Evolutionary conservation across 2,888 invertebrate genomes (phyloP), one percentile per base, ranked within the genome.

Genomic region (Stenolophus ochropezus): DNA sequence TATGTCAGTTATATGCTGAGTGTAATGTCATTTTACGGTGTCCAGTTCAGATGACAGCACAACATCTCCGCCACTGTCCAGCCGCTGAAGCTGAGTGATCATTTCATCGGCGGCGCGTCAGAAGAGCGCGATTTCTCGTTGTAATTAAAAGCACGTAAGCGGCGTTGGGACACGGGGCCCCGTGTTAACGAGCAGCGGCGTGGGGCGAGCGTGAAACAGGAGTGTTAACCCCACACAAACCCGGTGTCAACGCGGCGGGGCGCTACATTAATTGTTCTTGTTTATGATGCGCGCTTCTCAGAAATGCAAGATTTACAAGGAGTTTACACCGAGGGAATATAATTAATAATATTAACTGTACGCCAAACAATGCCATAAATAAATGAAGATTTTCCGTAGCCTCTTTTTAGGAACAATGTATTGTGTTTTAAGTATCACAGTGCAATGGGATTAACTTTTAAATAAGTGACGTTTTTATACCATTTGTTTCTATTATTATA

Each of bases 181-280:
- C 33, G 18, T 69, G 27, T 18, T 69, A 69, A 69, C 25, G 69
- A 69, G 42, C 20, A 20, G 20, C 14, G 16, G 21, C 75, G 53
- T 76, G 56, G 51, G 56, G 75, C 56, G 33, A 76, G 56, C 27
- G 8, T 53, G 51, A 76, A 76, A 76, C 75, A 51, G 33, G 51
- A 56, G 53, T 51, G 33, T 76, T 76, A 75, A 75, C 51, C 25
- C 53, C 51, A 53, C 51, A 18, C 16, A 53, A 53, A 56, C 8
- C 5, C 20, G 20, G 56, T 56, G 56, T 56, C 20, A 20, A 21
- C 75, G 27, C 80, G 14, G 73, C 78, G 79, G 82, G 82, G 49
- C 78, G 78, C 51, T 71, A 74, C 61, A 56, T 20, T 56, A 56
- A 56, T 56, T 56, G 56, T 56, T 56, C 20, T 56, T 56, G 18